Conservation (phyloP, 1,140 invertebrate genomes). For the Neodiprion lecontei region DNA sequence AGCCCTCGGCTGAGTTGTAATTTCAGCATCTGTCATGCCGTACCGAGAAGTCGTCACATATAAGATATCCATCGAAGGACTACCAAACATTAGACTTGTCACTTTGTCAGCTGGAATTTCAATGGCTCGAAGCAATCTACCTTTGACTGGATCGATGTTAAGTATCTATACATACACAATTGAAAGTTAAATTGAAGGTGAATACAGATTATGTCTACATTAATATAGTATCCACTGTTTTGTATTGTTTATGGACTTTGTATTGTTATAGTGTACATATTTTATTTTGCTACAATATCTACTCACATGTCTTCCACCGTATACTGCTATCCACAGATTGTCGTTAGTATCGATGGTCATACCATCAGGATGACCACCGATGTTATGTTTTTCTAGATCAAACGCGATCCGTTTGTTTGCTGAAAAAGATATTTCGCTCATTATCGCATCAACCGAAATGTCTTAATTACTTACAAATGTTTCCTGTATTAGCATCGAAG, state of each 20-base stretch:
- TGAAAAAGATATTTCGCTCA: constrained; percentile 40
- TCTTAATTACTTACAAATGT: constrained; percentile 66
- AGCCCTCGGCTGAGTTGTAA: constrained; percentile 65
- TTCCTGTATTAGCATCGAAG: constrained; percentile 73
- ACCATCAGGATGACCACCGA: constrained; percentile 69
- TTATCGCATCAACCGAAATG: background rate
- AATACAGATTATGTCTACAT: background rate
- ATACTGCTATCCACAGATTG: constrained; percentile 72
- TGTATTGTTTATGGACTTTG: no score
- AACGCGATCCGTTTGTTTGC: constrained; percentile 55
- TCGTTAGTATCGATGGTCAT: constrained; percentile 74
- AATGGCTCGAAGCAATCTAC: constrained; percentile 66
- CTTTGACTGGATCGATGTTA: constrained; percentile 62
- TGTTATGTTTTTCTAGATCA: constrained; percentile 53
- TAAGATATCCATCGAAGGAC: constrained; percentile 60
- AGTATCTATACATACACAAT: constrained; percentile 54
- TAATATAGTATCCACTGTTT: no score
- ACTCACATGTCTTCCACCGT: constrained; percentile 60
- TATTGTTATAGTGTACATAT: constrained; percentile 13
- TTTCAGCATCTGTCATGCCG: constrained; percentile 57
- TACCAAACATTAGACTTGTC: constrained; percentile 70
- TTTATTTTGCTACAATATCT: background rate
- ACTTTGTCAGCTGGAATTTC: constrained; percentile 70
- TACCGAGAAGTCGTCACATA: constrained; percentile 61
- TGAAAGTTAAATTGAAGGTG: constrained; percentile 5